Evolutionary conservation across 2,113 vertebrate genomes (phyloP).

Genomic region (Sminthopsis crassicaudata): DNA sequence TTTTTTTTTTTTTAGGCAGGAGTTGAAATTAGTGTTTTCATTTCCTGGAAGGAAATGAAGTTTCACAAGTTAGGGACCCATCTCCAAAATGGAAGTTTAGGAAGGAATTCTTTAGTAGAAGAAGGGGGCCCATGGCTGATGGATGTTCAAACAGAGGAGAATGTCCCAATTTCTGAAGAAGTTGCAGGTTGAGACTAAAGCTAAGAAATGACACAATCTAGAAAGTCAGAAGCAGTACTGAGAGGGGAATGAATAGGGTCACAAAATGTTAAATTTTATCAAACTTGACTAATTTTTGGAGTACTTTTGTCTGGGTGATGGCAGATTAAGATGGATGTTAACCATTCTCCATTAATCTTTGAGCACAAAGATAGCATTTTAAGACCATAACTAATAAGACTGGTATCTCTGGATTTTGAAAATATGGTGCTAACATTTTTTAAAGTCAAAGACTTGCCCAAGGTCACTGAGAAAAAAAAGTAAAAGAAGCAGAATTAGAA

Average conservation of each 20-base stretch:
- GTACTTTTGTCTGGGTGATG: slow-evolving; percentile 75
- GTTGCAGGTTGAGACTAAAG: not conserved
- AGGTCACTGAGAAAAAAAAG: not conserved
- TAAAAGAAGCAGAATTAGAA: not conserved
- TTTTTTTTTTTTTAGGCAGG: too few species aligned
- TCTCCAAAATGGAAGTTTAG: too few species aligned
- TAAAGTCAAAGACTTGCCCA: too few species aligned
- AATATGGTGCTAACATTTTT: slow-evolving; percentile 74
- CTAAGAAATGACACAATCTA: not conserved
- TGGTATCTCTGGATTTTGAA: slow-evolving; percentile 61
- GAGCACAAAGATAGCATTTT: slow-evolving; percentile 64
- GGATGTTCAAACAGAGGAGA: not conserved
- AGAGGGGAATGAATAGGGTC: not conserved
- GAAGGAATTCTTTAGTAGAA: too few species aligned
- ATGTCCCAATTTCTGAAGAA: not conserved
- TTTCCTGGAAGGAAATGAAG: too few species aligned
- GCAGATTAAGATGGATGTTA: slow-evolving; percentile 71
- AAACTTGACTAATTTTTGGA: slow-evolving; percentile 72
- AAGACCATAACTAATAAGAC: slow-evolving; percentile 73
- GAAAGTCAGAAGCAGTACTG: not conserved
- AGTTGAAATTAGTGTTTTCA: too few species aligned
- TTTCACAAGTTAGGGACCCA: too few species aligned
- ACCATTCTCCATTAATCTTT: slow-evolving; percentile 70
- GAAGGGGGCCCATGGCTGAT: not conserved
- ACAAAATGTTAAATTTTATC: slow-evolving; percentile 66